Base-by-base conservation (phyloP, 2,797 vertebrate genomes). In the Clarias pachynema region DNA sequence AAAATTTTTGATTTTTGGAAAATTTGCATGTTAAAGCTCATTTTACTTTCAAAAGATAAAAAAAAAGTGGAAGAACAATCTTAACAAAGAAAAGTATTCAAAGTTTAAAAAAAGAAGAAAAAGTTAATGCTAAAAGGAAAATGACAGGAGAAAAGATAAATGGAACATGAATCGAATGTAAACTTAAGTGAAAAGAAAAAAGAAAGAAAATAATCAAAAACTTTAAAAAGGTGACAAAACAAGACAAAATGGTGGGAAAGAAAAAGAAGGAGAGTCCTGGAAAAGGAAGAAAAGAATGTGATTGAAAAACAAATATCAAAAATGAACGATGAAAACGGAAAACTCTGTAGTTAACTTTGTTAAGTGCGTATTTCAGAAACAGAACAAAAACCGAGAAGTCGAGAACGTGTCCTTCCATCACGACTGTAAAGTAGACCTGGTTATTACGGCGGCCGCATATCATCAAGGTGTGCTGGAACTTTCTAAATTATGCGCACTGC, bases 401-500 rank as follows among this genome's bases (percentile, higher is more conserved):
- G 26, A 66, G 62, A 85, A 81, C 53, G 44, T 16, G 26, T 85
- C 81, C 74, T 56, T 60, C 49, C 53, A 57, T 40, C 62, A 3
- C 31, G 16, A 57, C 59, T 83, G 84, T 77, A 83, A 88, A 86
- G 81, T 73, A 83, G 65, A 56, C 68, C 69, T 82, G 79, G 83
- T 75, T 80, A 72, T 87, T 87, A 86, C 62, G 82, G 82, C 56
- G 65, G 70, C 49, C 69, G 84, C 86, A 68, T 82, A 82, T 87
- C 81, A 70, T 81, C 60, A 53, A 89, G 85, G 84, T 90, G 86
- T 89, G 79, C 84, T 40, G 86, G 89, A 81, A 86, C 88, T 84
- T 86, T 84, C 89, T 91, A 89, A 93, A 93, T 90, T 89, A 90
- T 89, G 89, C 44, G 87, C 59, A 84, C 89, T 89, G 87, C 83